Evolutionary conservation across 2,797 vertebrate genomes (phyloP).

Genomic region (Tadarida brasiliensis): DNA sequence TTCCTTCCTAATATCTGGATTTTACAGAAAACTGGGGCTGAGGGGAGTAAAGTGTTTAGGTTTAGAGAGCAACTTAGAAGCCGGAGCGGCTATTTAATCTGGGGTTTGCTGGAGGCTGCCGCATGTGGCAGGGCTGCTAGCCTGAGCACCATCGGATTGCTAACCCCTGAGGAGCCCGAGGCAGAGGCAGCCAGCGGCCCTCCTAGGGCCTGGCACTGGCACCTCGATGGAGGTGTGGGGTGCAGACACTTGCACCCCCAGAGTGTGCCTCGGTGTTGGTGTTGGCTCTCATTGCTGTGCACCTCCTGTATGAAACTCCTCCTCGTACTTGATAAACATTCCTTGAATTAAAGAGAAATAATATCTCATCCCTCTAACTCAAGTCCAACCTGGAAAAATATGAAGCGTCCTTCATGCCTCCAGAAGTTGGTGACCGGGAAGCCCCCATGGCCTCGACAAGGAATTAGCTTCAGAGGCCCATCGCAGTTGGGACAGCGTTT

Average conservation of each 20-base stretch:
- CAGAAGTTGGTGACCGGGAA: slow-evolving; percentile 92
- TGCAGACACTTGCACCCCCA: neutral
- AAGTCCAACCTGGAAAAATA: slow-evolving; percentile 90
- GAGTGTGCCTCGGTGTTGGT: neutral
- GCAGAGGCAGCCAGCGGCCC: neutral
- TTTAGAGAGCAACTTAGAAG: neutral
- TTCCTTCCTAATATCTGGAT: neutral
- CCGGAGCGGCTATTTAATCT: neutral
- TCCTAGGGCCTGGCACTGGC: neutral
- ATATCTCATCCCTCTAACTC: neutral
- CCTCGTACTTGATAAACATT: neutral
- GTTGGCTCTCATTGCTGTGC: neutral
- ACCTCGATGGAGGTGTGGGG: neutral
- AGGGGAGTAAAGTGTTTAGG: neutral
- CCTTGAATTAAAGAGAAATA: neutral
- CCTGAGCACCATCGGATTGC: no score
- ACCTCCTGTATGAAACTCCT: neutral
- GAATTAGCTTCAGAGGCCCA: slow-evolving; percentile 87
- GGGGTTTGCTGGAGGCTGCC: neutral
- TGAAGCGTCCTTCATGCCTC: slow-evolving; percentile 90
- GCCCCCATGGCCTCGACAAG: slow-evolving; percentile 90
- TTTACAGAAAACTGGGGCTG: neutral
- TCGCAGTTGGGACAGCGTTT: slow-evolving; percentile 90
- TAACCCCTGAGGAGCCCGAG: fast-evolving
- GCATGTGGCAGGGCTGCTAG: fast-evolving